Base-by-base conservation (phyloP, 2,797 vertebrate species). In the Phataginus tricuspis region DNA sequence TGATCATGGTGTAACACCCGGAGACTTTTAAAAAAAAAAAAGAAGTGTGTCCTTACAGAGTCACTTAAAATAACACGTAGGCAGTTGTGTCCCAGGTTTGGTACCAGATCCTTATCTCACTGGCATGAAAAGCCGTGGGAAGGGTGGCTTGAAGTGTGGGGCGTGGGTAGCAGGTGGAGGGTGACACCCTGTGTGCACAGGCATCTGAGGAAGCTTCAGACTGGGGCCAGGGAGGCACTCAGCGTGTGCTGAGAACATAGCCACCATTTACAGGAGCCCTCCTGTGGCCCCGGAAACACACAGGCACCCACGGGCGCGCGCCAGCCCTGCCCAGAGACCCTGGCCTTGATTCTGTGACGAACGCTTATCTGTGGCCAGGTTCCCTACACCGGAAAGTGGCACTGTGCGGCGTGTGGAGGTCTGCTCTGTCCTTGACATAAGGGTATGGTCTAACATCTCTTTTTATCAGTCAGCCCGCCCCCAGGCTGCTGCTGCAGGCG, bases 271-370 rank as follows among this genome's bases (percentile, higher is more conserved):
- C 4, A 23, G 29, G 61, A n/a, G 55, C 45, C 49, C 42, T 51
- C 15, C 25, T 2, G 25, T 25, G 15, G 4, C 45, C 49, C 4
- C 1, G 63, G 37, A 4, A 4, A 11, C 3, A 9, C 4, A 0
- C 21, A 10, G 64, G 6, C 21, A 27, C 39, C n/a, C 2, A 1
- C 7, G 19, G 53, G 37, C 51, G 25, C 59, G 39, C 6, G 2
- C 23, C 23, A 6, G 13, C 69, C 12, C 63, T 39, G 27, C 45
- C 71, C 25, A 12, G 57, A 72, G 15, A 3, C 12, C 0, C 49
- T 23, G 27, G 7, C 18, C 13, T 3, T 2, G 55, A 16, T 66
- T 42, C 64, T 85, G 74, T 66, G 31, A 57, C 9, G 21, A 27
- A 39, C 1, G 45, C 23, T 16, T 21, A 0, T 23, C 7, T 2